Conservation (phyloP, 2,113 vertebrate genomes). For the Rhinolophus sinicus region DNA sequence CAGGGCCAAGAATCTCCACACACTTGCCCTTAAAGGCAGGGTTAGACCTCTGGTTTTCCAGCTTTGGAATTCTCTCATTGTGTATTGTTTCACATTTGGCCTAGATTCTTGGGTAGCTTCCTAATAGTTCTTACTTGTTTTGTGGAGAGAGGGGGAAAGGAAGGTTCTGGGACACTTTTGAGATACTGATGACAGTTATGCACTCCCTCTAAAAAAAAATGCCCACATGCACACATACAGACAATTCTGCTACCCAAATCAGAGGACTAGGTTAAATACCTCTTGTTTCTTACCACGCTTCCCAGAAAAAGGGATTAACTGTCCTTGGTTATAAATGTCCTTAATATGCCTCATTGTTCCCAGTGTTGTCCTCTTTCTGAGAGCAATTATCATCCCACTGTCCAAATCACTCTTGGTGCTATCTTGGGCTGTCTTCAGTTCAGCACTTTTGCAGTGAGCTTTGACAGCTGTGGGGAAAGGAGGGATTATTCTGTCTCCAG, state of each 20-base stretch:
- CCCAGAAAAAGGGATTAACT: constrained; percentile 25
- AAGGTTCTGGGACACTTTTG: background rate
- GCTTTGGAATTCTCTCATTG: background rate
- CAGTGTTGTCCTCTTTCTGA: constrained; percentile 47
- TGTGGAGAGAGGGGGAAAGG: background rate
- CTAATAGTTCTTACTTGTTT: background rate
- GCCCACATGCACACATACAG: background rate
- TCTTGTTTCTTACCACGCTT: background rate
- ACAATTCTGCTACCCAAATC: background rate
- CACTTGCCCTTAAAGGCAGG: background rate
- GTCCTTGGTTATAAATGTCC: constrained; percentile 27
- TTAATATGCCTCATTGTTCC: background rate
- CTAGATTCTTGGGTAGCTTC: background rate
- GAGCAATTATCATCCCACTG: constrained; percentile 59
- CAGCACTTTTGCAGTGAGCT: constrained; percentile 57
- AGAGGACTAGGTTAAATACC: background rate
- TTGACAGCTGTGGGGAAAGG: constrained; percentile 52
- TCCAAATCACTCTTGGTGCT: constrained; percentile 56
- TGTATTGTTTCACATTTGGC: background rate
- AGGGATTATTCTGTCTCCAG: constrained; percentile 54
- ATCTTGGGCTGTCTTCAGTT: constrained; percentile 67
- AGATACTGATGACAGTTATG: background rate
- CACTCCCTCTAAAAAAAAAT: background rate
- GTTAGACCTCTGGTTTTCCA: background rate
- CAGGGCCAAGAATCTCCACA: background rate